Evolutionary conservation across 23 tunicate genomes (phyloP).

Genomic region (Ascidia mentula): DNA sequence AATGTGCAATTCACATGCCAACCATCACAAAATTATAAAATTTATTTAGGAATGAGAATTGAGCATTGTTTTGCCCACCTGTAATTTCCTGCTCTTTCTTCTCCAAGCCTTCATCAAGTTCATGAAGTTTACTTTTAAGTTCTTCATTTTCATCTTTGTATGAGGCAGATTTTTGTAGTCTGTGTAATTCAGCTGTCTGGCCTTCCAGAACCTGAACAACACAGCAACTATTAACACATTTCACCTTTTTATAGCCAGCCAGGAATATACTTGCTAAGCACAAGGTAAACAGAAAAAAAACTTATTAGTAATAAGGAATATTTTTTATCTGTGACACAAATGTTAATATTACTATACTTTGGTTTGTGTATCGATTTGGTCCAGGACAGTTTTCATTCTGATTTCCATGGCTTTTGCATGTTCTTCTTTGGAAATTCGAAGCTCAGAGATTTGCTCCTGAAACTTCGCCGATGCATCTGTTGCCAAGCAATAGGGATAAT

Average conservation of each 20-base stretch:
- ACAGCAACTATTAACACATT: not conserved
- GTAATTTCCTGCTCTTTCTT: not conserved
- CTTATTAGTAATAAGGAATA: not conserved
- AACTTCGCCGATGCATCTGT: not conserved
- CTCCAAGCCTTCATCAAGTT: not conserved
- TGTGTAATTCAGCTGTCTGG: slow-evolving; percentile 34
- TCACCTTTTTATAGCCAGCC: not conserved
- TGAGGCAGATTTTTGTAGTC: not conserved
- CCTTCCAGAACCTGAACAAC: slow-evolving; percentile 30
- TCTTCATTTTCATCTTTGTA: slow-evolving; percentile 11
- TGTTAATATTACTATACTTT: slow-evolving; percentile 32
- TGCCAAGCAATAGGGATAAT: not conserved
- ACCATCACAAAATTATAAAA: too few relatives aligned
- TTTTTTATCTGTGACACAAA: too few relatives aligned
- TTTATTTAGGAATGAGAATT: too few relatives aligned
- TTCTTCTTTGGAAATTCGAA: slow-evolving; percentile 36
- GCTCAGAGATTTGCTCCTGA: slow-evolving; percentile 47
- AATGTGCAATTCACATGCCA: too few relatives aligned
- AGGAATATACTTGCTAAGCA: too few relatives aligned
- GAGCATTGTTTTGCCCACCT: too few relatives aligned
- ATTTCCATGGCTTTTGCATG: slow-evolving; percentile 45
- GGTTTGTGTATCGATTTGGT: slow-evolving; percentile 65
- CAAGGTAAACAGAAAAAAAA: not conserved
- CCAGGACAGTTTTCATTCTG: slow-evolving; percentile 58
- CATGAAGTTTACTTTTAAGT: not conserved